Base-by-base conservation (phyloP, 30 jellyfish, hydroid and myxozoan species). In the Cassiopea andromeda region DNA sequence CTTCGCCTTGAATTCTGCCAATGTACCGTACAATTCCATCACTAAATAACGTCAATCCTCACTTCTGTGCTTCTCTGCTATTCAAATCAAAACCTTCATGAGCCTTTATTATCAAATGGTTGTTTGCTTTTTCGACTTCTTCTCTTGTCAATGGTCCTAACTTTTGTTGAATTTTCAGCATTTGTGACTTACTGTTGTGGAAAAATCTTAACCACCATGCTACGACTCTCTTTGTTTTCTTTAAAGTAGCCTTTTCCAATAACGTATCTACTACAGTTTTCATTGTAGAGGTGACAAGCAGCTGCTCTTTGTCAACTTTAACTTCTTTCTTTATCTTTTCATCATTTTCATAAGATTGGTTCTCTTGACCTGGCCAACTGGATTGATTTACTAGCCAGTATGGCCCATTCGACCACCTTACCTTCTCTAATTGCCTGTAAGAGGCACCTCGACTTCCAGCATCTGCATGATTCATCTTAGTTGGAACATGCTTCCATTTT, bases 101-200 rank as follows among this genome's bases (percentile, higher is more conserved):
- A 1, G 84, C 85, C 44, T 73, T 48, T 38, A 7, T 85, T 5
- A 85, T 73, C 82, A 74, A 44, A 48, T 18, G 43, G 27, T 46
- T 49, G 76, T n/a, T 48, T 73, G 85, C 92, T 44, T 15, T 38
- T 57, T 48, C 87, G 7, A 84, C 77, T 57, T 84, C 92, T 27
- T 69, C 87, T 10, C 79, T 84, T 68, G 92, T 69, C 87, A 84
- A 46, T 69, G 87, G 87, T 14, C 92, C 92, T 38, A 72, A 46
- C 44, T 9, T 70, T 38, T 10, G 16, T 50, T 54, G 66, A 60
- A 2, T 48, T 57, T 60, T 45, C 48, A 12, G 72, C 48, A 17
- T 76, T n/a, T 80, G 15, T 58, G 66, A 46, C 19, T 54, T 54
- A 14, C 60, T 46, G 18, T 80, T 80, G 60, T 45, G 72, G 44